A percentile compares a stretch with the other conserved stretches of the same genome.
These are phyloP conservation scores for Neomonachus schauinslandi DNA, from an alignment of 2,113 vertebrate genomes.

Conservation along the genomic window DNA sequence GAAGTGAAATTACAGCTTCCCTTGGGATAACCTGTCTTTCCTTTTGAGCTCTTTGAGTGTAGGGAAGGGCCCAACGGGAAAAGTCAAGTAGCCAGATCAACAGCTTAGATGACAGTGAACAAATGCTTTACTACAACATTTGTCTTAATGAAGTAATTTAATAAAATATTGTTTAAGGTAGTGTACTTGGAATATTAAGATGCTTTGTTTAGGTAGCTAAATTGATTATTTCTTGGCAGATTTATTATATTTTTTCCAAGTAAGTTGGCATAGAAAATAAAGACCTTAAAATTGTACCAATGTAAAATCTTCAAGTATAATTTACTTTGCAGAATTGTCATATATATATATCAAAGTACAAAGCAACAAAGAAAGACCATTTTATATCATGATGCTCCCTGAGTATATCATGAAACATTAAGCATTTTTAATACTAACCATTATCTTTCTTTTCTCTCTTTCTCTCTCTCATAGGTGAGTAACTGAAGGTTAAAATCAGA, in stretches of 20 bases:
- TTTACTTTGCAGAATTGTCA: neutral
- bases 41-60: neutral
- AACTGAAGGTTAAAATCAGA: constrained; percentile 83
- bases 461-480: constrained; percentile 86
- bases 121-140: constrained; percentile 27
- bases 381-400: neutral
- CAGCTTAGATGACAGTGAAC: constrained; percentile 58
- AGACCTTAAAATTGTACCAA: neutral
- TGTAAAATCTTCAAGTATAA: neutral
- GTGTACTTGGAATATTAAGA: neutral
- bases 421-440: constrained; percentile 1
- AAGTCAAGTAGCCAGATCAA: neutral
- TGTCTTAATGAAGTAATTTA: constrained; percentile 39
- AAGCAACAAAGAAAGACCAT: neutral
- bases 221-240: neutral
- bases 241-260: neutral
- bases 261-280: neutral
- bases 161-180: neutral
- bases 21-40: constrained; percentile 55
- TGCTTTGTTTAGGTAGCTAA: neutral
- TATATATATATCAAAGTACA: neutral
- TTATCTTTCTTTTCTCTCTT: constrained; percentile 37
- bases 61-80: constrained; percentile 35
- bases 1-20: neutral
- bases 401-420: neutral